Evolutionary conservation across 2,888 invertebrate genomes (phyloP).

Genomic region (Phengaris alcon): DNA sequence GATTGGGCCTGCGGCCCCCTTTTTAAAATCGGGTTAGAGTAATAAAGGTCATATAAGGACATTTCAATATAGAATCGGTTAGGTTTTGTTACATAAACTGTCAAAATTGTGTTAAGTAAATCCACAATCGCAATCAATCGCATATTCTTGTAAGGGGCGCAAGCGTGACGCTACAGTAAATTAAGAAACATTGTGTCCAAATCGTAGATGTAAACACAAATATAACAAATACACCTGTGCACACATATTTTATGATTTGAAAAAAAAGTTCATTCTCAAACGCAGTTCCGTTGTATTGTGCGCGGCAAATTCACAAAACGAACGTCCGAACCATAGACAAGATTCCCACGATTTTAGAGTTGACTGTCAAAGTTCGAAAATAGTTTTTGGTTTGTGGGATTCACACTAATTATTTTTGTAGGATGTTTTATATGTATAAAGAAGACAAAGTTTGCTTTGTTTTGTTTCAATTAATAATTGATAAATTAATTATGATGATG

Average conservation of each 20-base stretch:
- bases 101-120: not conserved
- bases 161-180: constrained; percentile 30
- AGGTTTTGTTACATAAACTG: not conserved
- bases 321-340: constrained; percentile 52
- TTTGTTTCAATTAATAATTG: too few relatives aligned
- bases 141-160: not conserved
- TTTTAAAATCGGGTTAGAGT: too few relatives aligned
- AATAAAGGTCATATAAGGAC: too few relatives aligned
- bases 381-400: not conserved
- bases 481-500: too few relatives aligned
- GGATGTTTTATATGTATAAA: too few relatives aligned
- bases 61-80: too few relatives aligned
- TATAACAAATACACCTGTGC: constrained; percentile 67
- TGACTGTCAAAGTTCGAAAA: constrained; percentile 16
- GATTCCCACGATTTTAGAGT: constrained; percentile 64
- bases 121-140: not conserved
- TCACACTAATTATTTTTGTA: not conserved
- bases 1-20: too few relatives aligned
- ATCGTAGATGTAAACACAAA: constrained; percentile 30
- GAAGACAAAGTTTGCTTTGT: too few relatives aligned
- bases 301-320: constrained; percentile 49
- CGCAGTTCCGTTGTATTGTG: constrained; percentile 69
- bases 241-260: constrained; percentile 45
- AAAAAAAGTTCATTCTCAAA: constrained; percentile 56
- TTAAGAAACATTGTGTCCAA: constrained; percentile 32